Percentiles rank a stretch among this genome's conserved stretches.
These are phyloP conservation scores for Cydia amplana DNA, from an alignment of 1,140 invertebrate genomes.

Conservation along the genomic window DNA sequence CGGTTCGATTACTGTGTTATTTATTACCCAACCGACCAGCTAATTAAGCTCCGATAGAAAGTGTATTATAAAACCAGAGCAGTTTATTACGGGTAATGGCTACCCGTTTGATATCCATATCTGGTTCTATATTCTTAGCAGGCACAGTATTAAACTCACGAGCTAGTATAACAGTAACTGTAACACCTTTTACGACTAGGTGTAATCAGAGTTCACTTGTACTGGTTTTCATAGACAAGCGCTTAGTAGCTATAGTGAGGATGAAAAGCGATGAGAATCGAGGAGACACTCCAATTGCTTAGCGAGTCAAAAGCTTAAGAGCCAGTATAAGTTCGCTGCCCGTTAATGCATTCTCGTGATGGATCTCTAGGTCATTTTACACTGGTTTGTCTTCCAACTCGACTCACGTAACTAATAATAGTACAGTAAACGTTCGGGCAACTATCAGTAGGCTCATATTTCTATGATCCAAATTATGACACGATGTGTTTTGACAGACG, in stretches of 20 bases:
- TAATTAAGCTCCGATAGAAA: slow-evolving; percentile 30
- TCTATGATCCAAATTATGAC: slow-evolving; percentile 1
- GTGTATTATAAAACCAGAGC: slow-evolving; percentile 31
- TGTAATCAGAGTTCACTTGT: background rate
- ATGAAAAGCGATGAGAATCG: background rate
- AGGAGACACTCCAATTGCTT: background rate
- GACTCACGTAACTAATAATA: background rate
- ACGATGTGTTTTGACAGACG: slow-evolving; percentile 17
- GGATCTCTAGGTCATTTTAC: background rate
- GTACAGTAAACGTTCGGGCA: background rate
- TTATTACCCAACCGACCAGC: slow-evolving; percentile 20
- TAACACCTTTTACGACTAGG: background rate
- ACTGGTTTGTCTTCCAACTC: background rate
- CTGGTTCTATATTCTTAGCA: background rate
- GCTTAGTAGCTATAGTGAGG: background rate
- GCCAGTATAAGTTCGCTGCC: background rate
- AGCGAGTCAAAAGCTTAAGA: background rate
- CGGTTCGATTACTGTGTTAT: slow-evolving; percentile 23
- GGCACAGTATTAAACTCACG: background rate
- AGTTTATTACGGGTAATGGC: slow-evolving; percentile 16
- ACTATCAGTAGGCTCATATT: background rate
- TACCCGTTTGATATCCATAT: background rate
- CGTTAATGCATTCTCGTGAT: background rate
- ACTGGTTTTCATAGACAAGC: background rate
- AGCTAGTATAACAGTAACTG: background rate